Evolutionary conservation across 2,888 invertebrate species (phyloP).

Genomic region (Parasteatoda lunata): DNA sequence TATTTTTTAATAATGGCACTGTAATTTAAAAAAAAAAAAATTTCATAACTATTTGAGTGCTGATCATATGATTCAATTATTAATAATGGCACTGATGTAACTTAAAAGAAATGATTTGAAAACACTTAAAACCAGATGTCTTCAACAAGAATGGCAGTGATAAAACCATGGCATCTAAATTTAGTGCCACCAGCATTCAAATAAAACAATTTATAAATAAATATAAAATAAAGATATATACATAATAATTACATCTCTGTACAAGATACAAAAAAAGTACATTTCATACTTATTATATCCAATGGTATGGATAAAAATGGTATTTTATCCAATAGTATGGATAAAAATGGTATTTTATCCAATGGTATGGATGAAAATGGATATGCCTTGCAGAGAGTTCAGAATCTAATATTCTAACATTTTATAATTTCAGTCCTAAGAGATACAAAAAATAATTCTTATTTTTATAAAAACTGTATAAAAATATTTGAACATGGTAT

Average conservation of each 20-base stretch:
- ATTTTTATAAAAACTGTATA: constrained; percentile 44
- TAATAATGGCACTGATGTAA: background rate
- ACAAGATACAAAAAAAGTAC: constrained; percentile 52
- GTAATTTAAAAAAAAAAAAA: background rate
- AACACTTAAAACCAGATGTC: too few species aligned
- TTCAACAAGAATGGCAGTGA: too few species aligned
- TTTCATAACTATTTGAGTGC: background rate
- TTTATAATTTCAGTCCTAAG: constrained; percentile 9
- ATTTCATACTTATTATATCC: constrained; percentile 2
- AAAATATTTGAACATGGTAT: constrained; percentile 38
- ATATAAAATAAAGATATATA: constrained; percentile 51
- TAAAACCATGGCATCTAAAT: background rate
- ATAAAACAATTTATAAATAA: constrained; percentile 41
- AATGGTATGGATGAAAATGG: constrained; percentile 47
- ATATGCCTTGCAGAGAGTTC: constrained; percentile 41
- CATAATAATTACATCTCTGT: constrained; percentile 57
- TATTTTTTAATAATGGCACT: background rate
- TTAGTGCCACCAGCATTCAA: background rate
- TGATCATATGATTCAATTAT: background rate
- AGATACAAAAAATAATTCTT: constrained; percentile 27
- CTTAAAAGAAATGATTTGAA: background rate
- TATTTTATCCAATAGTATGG: too few species aligned
- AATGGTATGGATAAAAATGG: constrained; percentile 44
- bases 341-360: background rate
- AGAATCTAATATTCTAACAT: constrained; percentile 23